Base-by-base conservation (phyloP, 1,140 invertebrate genomes). In the Aphelinus certus region DNA sequence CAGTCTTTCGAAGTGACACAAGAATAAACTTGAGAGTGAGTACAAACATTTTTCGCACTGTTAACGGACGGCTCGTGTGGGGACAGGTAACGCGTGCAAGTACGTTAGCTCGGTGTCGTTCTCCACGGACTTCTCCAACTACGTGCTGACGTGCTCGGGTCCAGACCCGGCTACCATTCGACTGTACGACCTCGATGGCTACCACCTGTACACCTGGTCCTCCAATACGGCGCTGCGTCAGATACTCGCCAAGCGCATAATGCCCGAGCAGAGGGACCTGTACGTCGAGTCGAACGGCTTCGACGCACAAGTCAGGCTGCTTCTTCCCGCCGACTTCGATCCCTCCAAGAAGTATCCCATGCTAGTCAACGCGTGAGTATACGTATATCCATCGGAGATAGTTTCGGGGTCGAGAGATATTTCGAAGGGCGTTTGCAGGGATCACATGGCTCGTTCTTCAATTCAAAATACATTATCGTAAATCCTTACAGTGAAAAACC, bases 101-200 rank as follows among this genome's bases (percentile, higher is more conserved):
- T 91, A 91, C 83, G 89, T 92, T 68, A 90, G 91, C 48, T 67
- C 69, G 7, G 92, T 89, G 0, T 86, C 85, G 1, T 91, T 96
- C 73, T 94, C 92, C 73, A 85, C 83, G 7, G 87, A 89, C n/a
- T 89, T 86, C 1, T 88, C 90, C 0, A 90, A 91, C 78, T 92
- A 94, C 79, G 88, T 90, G 0, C 81, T 95, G n/a, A 89, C 88
- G 26, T 97, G 96, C 81, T 86, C 80, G 10, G 93, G 93, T 7
- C 85, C 89, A 2, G 85, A 88, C 60, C 88, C 90, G 0, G 1
- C 58, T 0, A 71, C 53, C 2, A 73, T 82, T 1, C 60, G 43
- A 5, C 75, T 84, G n/a, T 76, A 76, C 63, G 71, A 83, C 53
- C 3, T 53, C 0, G 64, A 62, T 0, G 43, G 72, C 3, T 64